Percentiles rank a stretch among this genome's conserved stretches.
These are phyloP conservation scores for Syngnathus rostellatus DNA, from an alignment of 2,797 vertebrate genomes.

Conservation along the genomic window DNA sequence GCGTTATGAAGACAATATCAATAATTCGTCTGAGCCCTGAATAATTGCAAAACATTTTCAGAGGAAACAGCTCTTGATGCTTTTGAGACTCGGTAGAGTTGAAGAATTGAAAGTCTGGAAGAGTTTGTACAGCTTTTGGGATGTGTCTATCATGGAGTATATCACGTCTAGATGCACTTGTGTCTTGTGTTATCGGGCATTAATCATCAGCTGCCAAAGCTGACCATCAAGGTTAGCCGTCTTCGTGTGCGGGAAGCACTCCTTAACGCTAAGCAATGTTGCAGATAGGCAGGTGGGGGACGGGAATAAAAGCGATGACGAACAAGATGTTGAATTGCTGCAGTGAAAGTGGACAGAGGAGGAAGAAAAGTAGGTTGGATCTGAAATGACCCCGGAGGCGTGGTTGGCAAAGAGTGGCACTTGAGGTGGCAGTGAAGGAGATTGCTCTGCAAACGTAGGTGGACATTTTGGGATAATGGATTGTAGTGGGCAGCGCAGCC, in stretches of 20 bases:
- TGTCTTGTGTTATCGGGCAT: conserved; percentile 68
- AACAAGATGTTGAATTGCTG: conserved; percentile 37
- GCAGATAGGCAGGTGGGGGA: conserved; percentile 28
- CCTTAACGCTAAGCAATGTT: conserved; percentile 36
- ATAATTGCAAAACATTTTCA: not conserved
- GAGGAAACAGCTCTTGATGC: not conserved
- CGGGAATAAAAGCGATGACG: conserved; percentile 35
- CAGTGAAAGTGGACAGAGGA: conserved; percentile 37
- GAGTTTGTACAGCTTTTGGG: conserved; percentile 16
- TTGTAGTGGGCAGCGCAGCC: conserved; percentile 38
- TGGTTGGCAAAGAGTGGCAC: conserved; percentile 41
- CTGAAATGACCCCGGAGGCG: conserved; percentile 32
- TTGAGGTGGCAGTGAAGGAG: conserved; percentile 38
- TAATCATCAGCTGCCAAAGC: conserved; percentile 61
- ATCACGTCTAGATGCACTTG: conserved; percentile 53
- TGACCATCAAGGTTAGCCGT: conserved; percentile 66
- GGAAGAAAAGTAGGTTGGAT: conserved; percentile 36
- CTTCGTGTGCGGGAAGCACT: conserved; percentile 55
- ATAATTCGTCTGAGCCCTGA: not conserved
- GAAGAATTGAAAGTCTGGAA: not conserved
- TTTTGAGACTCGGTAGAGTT: not conserved
- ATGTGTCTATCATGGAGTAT: conserved; percentile 55
- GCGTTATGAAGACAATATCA: not conserved
- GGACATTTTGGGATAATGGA: conserved; percentile 58
- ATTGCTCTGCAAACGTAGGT: conserved; percentile 50